A percentile compares a stretch with the other conserved stretches of the same genome.
Conservation (phyloP, 2,888 invertebrate species). For the Nomada hirtipes region DNA sequence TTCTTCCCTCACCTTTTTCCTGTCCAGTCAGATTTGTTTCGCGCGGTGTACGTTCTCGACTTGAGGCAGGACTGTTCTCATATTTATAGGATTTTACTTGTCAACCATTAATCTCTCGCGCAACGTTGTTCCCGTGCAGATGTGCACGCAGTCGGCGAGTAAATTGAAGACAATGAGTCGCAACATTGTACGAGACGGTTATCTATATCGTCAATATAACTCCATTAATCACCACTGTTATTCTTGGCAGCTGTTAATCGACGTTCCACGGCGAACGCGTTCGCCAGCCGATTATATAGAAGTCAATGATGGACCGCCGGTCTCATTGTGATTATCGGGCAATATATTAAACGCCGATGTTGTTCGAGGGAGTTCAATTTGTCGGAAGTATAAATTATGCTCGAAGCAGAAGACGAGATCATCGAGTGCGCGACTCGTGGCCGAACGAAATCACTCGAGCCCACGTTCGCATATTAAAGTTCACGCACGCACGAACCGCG, state of each 20-base stretch:
- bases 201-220: neutral
- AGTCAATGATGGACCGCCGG: neutral
- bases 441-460: constrained; percentile 9
- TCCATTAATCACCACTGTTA: constrained; percentile 19
- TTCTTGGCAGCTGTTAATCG: constrained; percentile 20
- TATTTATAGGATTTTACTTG: too few relatives aligned
- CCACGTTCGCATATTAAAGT: constrained; percentile 22
- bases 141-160: neutral
- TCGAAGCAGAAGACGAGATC: neutral
- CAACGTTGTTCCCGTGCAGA: too few relatives aligned
- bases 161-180: constrained; percentile 19
- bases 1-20: too few relatives aligned
- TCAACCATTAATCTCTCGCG: too few relatives aligned
- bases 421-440: neutral
- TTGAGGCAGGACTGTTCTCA: too few relatives aligned
- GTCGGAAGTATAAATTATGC: constrained; percentile 34
- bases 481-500: constrained; percentile 9
- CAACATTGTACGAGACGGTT: neutral
- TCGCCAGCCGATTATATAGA: constrained; percentile 2
- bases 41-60: too few relatives aligned
- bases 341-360: constrained; percentile 9
- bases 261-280: neutral
- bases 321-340: constrained; percentile 17
- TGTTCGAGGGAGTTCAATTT: neutral
- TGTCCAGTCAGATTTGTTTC: too few relatives aligned